Evolutionary conservation across 2,113 vertebrate genomes (phyloP).

Genomic region (Desmodus rotundus): DNA sequence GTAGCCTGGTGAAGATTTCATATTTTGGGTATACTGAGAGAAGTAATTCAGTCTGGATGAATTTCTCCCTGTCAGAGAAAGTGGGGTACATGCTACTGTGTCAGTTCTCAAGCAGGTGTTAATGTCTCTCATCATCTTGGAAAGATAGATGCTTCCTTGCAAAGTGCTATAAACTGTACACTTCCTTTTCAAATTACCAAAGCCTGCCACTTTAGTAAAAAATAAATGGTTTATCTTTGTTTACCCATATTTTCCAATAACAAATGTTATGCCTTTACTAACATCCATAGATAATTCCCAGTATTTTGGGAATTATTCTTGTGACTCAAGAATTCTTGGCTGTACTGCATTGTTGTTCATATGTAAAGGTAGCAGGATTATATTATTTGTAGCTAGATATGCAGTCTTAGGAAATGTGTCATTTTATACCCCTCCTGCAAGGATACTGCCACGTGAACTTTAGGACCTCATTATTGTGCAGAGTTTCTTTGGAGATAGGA

Average conservation of each 20-base stretch:
- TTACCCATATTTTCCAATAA: neutral
- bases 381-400: neutral
- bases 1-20: neutral
- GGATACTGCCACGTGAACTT: neutral
- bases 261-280: neutral
- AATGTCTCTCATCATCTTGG: neutral
- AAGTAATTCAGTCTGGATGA: neutral
- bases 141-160: neutral
- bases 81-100: neutral
- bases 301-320: constrained; percentile 1
- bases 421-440: neutral
- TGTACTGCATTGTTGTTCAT: neutral
- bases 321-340: neutral
- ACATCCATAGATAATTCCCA: neutral
- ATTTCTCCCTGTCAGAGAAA: neutral
- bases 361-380: neutral
- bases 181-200: neutral
- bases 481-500: neutral
- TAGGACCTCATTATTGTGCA: neutral
- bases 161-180: neutral
- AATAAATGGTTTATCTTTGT: neutral
- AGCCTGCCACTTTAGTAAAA: neutral
- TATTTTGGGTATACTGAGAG: neutral
- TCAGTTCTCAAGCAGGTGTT: neutral
- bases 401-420: neutral